Conservation (phyloP, 53 echinoderm and acorn worm species). For the Holothuria scabra region DNA sequence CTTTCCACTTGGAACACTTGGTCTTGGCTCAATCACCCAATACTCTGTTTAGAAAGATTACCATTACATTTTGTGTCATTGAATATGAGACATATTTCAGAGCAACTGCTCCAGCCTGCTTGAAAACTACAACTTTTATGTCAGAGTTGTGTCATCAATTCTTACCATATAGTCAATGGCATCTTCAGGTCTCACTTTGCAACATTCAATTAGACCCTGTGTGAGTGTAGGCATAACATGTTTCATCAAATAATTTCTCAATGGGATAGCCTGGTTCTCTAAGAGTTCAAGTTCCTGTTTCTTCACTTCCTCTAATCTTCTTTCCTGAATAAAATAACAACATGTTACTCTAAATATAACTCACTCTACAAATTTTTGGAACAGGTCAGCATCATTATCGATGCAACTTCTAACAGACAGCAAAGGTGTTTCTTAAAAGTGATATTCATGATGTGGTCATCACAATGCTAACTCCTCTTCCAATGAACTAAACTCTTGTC, state of each 20-base stretch:
- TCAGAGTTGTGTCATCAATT: background rate
- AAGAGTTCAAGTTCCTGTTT: slow-evolving; percentile 91
- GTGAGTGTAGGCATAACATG: slow-evolving; percentile 99
- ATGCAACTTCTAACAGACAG: no score
- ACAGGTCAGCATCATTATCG: no score
- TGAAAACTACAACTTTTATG: no score
- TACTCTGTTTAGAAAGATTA: background rate
- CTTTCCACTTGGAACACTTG: no score
- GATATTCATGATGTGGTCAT: no score
- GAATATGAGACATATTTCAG: background rate
- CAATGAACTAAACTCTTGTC: no score
- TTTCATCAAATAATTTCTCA: slow-evolving; percentile 99
- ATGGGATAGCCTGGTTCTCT: slow-evolving; percentile 96
- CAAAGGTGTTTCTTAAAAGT: no score
- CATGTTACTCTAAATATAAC: no score
- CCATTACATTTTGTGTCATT: background rate
- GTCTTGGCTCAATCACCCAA: no score
- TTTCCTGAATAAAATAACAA: slow-evolving; percentile 46
- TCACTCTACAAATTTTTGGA: no score
- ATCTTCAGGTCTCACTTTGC: slow-evolving; percentile 97
- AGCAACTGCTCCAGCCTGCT: background rate
- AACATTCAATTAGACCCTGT: slow-evolving; percentile 96
- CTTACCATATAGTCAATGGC: slow-evolving; percentile 99
- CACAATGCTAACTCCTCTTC: no score
- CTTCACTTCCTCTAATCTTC: slow-evolving; percentile 91